These are phyloP conservation scores for Pipistrellus nathusii DNA, from an alignment of 2,797 vertebrate genomes.

Conservation along the genomic window DNA sequence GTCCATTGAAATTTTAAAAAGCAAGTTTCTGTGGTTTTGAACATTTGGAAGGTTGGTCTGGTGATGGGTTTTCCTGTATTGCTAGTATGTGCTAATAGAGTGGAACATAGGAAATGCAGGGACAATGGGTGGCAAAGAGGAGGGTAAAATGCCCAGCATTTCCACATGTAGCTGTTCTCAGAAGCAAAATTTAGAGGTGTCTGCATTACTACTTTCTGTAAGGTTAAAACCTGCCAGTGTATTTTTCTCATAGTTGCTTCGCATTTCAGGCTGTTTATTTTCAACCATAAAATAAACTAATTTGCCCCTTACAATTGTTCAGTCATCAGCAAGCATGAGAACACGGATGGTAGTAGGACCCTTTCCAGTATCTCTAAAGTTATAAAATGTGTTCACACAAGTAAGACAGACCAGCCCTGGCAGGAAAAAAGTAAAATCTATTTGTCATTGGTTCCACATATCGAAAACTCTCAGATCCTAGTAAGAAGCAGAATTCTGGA, in stretches of 20 bases:
- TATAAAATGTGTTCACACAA: not conserved
- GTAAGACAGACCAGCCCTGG: not conserved
- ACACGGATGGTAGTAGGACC: no score
- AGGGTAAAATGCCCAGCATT: not conserved
- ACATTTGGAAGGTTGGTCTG: not conserved
- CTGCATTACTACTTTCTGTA: no score
- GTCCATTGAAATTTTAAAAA: not conserved
- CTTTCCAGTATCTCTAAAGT: not conserved
- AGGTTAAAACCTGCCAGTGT: not conserved
- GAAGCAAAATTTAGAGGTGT: not conserved
- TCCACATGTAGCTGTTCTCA: not conserved
- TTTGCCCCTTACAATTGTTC: not conserved
- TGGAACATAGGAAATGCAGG: not conserved
- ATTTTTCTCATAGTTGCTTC: not conserved
- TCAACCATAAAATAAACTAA: not conserved
- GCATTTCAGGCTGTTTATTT: not conserved
- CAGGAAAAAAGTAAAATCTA: conserved; percentile 5
- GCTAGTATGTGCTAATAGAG: not conserved
- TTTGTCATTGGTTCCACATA: not conserved
- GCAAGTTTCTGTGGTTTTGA: not conserved
- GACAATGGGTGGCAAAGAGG: not conserved
- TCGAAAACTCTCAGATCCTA: not conserved
- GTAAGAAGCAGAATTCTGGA: not conserved
- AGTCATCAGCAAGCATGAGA: not conserved
- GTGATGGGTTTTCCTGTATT: not conserved